Percentiles rank a stretch among this genome's conserved stretches.
Evolutionary conservation across 2,888 invertebrate genomes (phyloP).

Genomic region (Anagyrus pseudococci): DNA sequence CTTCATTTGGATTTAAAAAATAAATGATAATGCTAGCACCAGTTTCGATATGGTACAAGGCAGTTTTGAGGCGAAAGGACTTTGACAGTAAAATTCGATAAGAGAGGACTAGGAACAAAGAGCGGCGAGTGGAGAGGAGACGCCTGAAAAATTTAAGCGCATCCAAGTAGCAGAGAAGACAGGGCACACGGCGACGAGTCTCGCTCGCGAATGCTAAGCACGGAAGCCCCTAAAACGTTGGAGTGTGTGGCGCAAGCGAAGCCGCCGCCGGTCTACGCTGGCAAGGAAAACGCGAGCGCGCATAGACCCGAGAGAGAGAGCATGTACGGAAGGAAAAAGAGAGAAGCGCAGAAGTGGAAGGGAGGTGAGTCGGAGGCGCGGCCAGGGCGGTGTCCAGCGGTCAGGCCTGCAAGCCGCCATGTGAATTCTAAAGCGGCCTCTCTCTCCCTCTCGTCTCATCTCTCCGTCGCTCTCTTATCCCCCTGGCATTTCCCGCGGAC

Average conservation of each 20-base stretch:
- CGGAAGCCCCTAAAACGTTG: slow-evolving; percentile 54
- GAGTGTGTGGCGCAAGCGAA: slow-evolving; percentile 37
- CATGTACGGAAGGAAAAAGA: slow-evolving; percentile 35
- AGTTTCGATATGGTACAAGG: too few species aligned
- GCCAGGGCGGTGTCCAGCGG: slow-evolving; percentile 33
- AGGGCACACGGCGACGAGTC: slow-evolving; percentile 9
- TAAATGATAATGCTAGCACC: too few species aligned
- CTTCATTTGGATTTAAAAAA: too few species aligned
- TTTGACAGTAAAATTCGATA: too few species aligned
- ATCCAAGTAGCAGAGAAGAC: too few species aligned
- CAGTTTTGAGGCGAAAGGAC: too few species aligned
- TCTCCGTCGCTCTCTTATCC: slow-evolving; percentile 6
- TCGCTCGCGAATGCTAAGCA: slow-evolving; percentile 54
- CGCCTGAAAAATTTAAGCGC: too few species aligned
- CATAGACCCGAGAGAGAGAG: slow-evolving; percentile 26
- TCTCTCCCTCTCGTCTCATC: slow-evolving; percentile 14
- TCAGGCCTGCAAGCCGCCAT: slow-evolving; percentile 31
- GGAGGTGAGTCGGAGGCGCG: neutral
- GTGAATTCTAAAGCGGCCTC: slow-evolving; percentile 57
- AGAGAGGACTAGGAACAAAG: too few species aligned
- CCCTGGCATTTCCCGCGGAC: slow-evolving; percentile 33
- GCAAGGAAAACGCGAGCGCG: slow-evolving; percentile 23
- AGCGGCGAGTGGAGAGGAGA: too few species aligned
- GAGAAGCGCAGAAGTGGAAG: slow-evolving; percentile 29
- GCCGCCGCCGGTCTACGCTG: too few species aligned